Base-by-base conservation (phyloP, 2,797 vertebrate genomes). In the Amphiprion clarkii region DNA sequence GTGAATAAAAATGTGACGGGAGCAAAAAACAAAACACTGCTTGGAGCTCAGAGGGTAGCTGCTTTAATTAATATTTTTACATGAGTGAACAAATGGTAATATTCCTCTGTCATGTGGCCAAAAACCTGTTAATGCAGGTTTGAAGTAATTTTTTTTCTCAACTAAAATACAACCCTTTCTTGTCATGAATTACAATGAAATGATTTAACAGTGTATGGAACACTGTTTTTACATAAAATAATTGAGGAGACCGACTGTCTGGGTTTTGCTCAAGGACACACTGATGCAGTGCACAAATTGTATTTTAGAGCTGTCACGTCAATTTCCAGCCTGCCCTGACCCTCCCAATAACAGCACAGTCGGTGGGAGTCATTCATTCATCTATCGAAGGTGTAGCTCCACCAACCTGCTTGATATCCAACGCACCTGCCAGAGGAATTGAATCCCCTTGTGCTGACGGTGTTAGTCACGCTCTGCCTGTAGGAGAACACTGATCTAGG, bases 321-420 rank as follows among this genome's bases (percentile, higher is more conserved):
- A 13, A 2, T 54, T 55, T 29, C 57, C 29, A 53, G 21, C 74
- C 56, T 48, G 25, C 6, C 42, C 11, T 33, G 44, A 74, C 12
- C 49, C 68, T 33, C 27, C 23, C 29, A 13, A 12, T 19, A 59
- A 61, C 36, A 21, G 36, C 40, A 23, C 7, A 2, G 19, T 17
- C 21, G 23, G 51, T 6, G 33, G 54, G 42, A 65, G 72, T 8
- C n/a, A 46, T 79, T 8, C n/a, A 46, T 79, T 57, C 39, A 2
- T 17, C 33, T 70, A 61, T 67, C 77, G 74, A 72, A 77, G 63
- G 49, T 74, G 52, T 61, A 63, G 73, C 60, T 84, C 66, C 70
- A 51, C 71, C 70, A 67, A 52, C 58, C 51, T 6, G 48, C 54
- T 76, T 64, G 67, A 81, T 81, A 78, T 78, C 78, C 54, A 71